phyloP scores from a whole-genome alignment of 2,113 vertebrate genomes.

The Macquaria ambigua region DNA sequence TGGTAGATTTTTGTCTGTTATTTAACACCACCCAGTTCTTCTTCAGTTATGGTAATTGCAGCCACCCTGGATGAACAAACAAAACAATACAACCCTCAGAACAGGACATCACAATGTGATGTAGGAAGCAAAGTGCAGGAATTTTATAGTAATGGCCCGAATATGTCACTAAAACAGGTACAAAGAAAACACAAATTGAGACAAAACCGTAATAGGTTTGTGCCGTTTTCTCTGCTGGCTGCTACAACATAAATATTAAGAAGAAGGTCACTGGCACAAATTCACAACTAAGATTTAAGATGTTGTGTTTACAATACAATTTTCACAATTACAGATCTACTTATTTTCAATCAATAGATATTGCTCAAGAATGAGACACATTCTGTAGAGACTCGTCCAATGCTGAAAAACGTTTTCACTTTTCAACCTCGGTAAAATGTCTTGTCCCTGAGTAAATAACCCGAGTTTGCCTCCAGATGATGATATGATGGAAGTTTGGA shows the following conservation, averaged over 20 bases:
- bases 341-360: not conserved
- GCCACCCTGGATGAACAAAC: not conserved
- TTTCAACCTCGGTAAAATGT: conserved; percentile 1
- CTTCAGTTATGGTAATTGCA: not conserved
- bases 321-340: not conserved
- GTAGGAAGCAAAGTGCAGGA: not conserved
- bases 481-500: not conserved
- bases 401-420: not conserved
- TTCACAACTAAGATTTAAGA: not conserved
- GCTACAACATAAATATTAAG: no score
- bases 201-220: no score
- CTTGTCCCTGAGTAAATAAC: not conserved
- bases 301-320: not conserved
- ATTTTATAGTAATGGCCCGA: not conserved
- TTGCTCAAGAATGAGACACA: not conserved
- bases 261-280: no score
- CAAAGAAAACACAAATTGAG: not conserved
- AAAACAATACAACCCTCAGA: not conserved
- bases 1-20: not conserved
- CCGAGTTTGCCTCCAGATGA: not conserved
- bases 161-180: not conserved
- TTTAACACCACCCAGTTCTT: not conserved
- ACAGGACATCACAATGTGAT: not conserved
- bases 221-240: no score
- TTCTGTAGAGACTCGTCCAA: not conserved